A percentile compares a stretch with the other conserved stretches of the same genome.
phyloP scores from a whole-genome alignment of 1,140 invertebrate genomes.

The Papilio polyxenes region DNA sequence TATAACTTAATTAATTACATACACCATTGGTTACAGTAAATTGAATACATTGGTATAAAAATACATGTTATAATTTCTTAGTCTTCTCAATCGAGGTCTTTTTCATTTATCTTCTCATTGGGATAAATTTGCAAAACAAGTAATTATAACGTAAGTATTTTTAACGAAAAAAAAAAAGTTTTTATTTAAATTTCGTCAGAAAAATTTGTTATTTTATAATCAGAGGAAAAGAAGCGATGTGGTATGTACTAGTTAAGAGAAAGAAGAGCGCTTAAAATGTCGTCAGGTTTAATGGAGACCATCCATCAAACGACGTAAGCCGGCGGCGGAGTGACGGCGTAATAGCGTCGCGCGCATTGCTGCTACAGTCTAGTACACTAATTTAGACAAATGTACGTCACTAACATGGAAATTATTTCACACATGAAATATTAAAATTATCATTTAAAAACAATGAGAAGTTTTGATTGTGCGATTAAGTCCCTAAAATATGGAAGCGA shows the following conservation, averaged over 20 bases:
- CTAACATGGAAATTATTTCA: background rate
- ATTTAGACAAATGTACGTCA: background rate
- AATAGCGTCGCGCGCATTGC: slow-evolving; percentile 29
- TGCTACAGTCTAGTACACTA: background rate
- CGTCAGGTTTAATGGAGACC: slow-evolving; percentile 44
- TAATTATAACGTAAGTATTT: too few relatives aligned
- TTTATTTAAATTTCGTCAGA: background rate
- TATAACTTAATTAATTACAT: too few relatives aligned
- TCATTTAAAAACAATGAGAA: background rate
- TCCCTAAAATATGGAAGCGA: too few relatives aligned
- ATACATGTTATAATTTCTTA: too few relatives aligned
- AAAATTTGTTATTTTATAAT: background rate
- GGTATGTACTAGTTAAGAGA: slow-evolving; percentile 14
- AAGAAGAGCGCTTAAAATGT: slow-evolving; percentile 39
- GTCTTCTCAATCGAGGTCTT: too few relatives aligned
- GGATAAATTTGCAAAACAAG: too few relatives aligned
- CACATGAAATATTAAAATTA: background rate
- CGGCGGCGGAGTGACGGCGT: slow-evolving; percentile 39
- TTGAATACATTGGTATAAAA: too few relatives aligned
- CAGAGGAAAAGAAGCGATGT: too few relatives aligned
- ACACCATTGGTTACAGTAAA: background rate
- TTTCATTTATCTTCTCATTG: too few relatives aligned
- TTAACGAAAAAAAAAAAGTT: background rate
- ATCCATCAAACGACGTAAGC: slow-evolving; percentile 48
- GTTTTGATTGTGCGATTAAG: background rate